These are phyloP conservation scores for Plumapathes pennacea DNA, from an alignment of 92 coral and sea anemone species.

Conservation along the genomic window DNA sequence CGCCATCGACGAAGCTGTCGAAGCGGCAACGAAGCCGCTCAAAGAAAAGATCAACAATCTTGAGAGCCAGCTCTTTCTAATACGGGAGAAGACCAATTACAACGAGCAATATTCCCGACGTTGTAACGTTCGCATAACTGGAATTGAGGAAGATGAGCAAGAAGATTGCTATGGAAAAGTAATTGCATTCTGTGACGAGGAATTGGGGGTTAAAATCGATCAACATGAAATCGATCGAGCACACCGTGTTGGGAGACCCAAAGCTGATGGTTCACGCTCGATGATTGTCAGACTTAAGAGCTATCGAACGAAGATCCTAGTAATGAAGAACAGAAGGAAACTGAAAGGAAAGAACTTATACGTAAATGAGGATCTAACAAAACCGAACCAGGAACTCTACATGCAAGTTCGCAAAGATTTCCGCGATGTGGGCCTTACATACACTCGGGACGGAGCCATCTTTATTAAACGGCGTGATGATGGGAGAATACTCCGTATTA, in stretches of 20 bases:
- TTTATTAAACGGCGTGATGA: no score
- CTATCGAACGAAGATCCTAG: constrained; percentile 4
- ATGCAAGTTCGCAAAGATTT: no score
- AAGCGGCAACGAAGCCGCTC: constrained; percentile 1
- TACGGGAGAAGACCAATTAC: constrained; percentile 12
- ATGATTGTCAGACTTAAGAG: constrained; percentile 5
- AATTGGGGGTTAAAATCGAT: background rate
- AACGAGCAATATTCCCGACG: constrained; percentile 29
- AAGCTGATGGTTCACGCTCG: constrained; percentile 6
- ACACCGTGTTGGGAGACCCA: constrained; percentile 10
- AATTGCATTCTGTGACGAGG: background rate
- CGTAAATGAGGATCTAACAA: constrained; percentile 1
- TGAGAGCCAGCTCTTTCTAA: no score
- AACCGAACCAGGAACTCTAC: background rate
- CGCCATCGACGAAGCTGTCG: no score
- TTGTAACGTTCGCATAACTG: constrained; percentile 15
- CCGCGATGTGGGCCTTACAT: no score
- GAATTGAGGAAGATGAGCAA: constrained; percentile 11
- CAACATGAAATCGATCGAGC: constrained; percentile 11
- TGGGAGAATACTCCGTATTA: no score
- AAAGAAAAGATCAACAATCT: constrained; percentile 1
- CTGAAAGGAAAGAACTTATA: background rate
- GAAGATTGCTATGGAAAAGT: constrained; percentile 14
- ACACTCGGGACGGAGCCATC: no score
- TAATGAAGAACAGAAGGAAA: background rate